Evolutionary conservation across 2,888 invertebrate genomes (phyloP).

Genomic region (Ormyrus thymus): DNA sequence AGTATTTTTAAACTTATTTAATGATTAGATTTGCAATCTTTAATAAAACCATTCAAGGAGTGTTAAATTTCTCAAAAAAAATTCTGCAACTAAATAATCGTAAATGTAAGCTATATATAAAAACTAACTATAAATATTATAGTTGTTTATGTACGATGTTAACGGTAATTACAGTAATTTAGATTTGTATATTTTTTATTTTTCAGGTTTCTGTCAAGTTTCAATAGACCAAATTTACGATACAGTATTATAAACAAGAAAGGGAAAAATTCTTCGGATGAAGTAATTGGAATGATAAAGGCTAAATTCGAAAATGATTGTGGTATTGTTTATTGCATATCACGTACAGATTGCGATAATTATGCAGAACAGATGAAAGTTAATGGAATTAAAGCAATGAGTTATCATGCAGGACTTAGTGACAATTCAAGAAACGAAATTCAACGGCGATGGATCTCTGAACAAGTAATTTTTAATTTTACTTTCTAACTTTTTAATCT

Average conservation of each 20-base stretch:
- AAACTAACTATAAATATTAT: background rate
- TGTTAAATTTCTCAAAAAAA: no score
- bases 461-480: conserved; percentile 76
- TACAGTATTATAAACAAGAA: conserved; percentile 89
- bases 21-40: no score
- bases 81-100: background rate
- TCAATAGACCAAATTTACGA: conserved; percentile 95
- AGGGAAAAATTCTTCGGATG: conserved; percentile 82
- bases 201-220: conserved; percentile 90
- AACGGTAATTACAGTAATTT: no score
- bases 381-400: conserved; percentile 82
- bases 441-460: conserved; percentile 91
- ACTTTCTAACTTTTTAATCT: conserved; percentile 3
- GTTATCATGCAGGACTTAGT: conserved; percentile 93
- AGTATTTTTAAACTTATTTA: background rate
- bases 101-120: background rate
- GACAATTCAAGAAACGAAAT: conserved; percentile 83
- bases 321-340: conserved; percentile 97
- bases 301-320: conserved; percentile 82
- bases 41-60: no score
- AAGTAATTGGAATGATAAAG: conserved; percentile 85
- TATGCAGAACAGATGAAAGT: conserved; percentile 81
- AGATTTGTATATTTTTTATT: background rate
- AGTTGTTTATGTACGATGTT: no score
- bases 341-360: conserved; percentile 92